Conservation (phyloP, 2,113 vertebrate species). For the Xenopus laevis region DNA sequence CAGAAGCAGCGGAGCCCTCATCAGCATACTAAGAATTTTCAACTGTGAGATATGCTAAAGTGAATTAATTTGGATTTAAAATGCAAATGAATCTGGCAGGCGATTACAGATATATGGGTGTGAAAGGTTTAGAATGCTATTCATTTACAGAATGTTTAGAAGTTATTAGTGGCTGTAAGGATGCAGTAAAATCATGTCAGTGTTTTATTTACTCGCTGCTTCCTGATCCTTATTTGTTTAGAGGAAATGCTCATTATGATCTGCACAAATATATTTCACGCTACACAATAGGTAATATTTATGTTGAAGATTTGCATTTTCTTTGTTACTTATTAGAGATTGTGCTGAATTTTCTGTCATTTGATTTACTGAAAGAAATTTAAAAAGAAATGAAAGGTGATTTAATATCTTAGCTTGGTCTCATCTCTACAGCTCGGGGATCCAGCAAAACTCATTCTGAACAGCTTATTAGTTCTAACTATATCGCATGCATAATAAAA, state of each 20-base stretch:
- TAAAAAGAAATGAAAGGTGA: slow-evolving; percentile 99
- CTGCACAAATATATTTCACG: slow-evolving; percentile 61
- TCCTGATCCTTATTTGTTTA: slow-evolving; percentile 63
- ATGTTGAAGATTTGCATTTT: slow-evolving; percentile 79
- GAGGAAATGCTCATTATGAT: slow-evolving; percentile 63
- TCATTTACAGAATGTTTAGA: slow-evolving; percentile 81
- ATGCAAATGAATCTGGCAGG: slow-evolving; percentile 94
- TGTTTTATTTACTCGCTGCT: slow-evolving; percentile 71
- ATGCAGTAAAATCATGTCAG: slow-evolving; percentile 67
- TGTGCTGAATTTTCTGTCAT: slow-evolving; percentile 84
- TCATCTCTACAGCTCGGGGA: slow-evolving; percentile 95
- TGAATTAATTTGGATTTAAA: slow-evolving; percentile 99
- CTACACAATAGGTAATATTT: slow-evolving; percentile 77
- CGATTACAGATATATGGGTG: slow-evolving; percentile 88
- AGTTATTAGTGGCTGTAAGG: slow-evolving; percentile 71
- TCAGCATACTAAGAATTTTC: slow-evolving; percentile 91
- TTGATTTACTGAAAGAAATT: slow-evolving; percentile 97
- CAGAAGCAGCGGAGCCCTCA: slow-evolving; percentile 79
- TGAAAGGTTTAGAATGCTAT: slow-evolving; percentile 74
- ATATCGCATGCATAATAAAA: slow-evolving; percentile 99
- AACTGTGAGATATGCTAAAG: slow-evolving; percentile 93
- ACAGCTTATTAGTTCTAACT: slow-evolving; percentile 99
- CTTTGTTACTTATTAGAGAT: slow-evolving; percentile 89
- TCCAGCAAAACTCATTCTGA: slow-evolving; percentile 92
- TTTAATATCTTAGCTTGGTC: slow-evolving; percentile 99